phyloP scores from a whole-genome alignment of 35 echinoderm and acorn worm species.

The Lytechinus variegatus region DNA sequence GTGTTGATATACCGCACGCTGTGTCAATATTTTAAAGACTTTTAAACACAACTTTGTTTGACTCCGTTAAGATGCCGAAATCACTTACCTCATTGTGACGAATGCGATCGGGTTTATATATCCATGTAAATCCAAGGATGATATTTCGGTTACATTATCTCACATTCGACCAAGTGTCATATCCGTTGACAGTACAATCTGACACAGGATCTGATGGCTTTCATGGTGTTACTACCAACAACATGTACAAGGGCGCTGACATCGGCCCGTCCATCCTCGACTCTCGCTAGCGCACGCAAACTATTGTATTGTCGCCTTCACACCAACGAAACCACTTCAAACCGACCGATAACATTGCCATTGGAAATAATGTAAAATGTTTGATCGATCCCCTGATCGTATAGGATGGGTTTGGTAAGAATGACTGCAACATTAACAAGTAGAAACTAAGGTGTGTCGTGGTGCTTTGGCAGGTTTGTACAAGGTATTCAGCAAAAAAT shows the following conservation, averaged over 20 bases:
- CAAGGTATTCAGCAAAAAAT: no score
- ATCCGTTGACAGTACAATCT: neutral
- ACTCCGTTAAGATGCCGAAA: neutral
- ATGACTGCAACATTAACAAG: no score
- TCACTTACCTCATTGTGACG: neutral
- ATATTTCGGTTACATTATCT: neutral
- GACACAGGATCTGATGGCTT: neutral
- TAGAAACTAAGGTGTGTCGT: no score
- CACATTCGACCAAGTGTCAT: neutral
- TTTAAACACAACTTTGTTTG: neutral
- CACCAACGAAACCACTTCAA: no score
- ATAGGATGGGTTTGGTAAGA: no score
- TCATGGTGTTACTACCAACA: neutral
- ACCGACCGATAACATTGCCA: no score
- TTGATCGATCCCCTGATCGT: no score
- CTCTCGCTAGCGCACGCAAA: no score
- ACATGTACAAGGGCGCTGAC: neutral
- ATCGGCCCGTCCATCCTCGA: no score
- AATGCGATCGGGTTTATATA: neutral
- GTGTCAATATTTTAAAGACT: conserved; percentile 14
- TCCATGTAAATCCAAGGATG: neutral
- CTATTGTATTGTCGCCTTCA: no score
- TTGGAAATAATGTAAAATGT: no score
- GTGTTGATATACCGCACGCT: neutral
- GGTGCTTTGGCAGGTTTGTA: no score